These are phyloP conservation scores for Neodiprion fabricii DNA, from an alignment of 1,140 invertebrate species.

Conservation along the genomic window DNA sequence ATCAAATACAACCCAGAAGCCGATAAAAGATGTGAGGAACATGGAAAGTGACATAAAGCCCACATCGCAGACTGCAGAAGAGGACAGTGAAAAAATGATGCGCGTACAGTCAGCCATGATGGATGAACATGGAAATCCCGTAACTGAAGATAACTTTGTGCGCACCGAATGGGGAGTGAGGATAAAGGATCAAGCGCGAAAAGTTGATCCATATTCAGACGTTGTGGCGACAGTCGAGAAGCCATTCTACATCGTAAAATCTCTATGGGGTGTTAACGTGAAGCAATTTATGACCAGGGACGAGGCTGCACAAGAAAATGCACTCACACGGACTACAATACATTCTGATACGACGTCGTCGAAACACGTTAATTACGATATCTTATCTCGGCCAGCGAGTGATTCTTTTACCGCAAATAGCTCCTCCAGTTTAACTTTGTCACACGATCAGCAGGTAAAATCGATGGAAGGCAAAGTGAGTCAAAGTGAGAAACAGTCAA, in stretches of 20 bases:
- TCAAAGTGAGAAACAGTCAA: too few species aligned
- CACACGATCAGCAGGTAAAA: not conserved
- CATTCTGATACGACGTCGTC: not conserved
- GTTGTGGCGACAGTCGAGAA: not conserved
- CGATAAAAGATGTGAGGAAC: conserved; percentile 40
- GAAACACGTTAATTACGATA: not conserved
- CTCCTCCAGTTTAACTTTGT: not conserved
- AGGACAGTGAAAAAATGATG: not conserved
- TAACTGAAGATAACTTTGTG: not conserved
- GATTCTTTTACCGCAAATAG: too few species aligned
- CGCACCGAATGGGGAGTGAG: not conserved
- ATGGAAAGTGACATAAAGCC: conserved; percentile 31
- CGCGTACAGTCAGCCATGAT: not conserved
- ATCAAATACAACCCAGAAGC: conserved; percentile 43
- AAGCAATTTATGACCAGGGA: conserved; percentile 3
- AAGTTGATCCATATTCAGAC: not conserved
- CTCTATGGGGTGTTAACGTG: conserved; percentile 33
- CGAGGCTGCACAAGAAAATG: not conserved
- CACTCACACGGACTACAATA: not conserved
- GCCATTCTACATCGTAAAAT: conserved; percentile 21
- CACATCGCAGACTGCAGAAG: not conserved
- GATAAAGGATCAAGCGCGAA: conserved; percentile 7
- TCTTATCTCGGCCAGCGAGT: not conserved
- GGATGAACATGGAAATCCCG: not conserved
- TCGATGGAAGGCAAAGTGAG: too few species aligned